Base-by-base conservation (phyloP, 2,888 invertebrate species). In the Microctonus brassicae region DNA sequence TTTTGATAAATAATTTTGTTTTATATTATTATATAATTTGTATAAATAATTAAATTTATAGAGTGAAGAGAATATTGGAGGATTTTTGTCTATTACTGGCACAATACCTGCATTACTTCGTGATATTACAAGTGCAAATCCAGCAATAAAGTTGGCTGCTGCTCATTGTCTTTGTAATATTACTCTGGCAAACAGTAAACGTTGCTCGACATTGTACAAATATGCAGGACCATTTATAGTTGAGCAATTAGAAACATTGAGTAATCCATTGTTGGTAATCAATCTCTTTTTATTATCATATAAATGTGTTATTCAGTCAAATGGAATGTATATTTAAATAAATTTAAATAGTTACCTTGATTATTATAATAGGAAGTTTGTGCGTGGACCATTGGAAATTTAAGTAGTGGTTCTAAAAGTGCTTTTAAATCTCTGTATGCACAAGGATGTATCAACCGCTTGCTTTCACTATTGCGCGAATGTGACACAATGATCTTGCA, bases 111-210 rank as follows among this genome's bases (percentile, higher is more conserved):
- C 90, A 0, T 76, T 92, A 17, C 88, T 90, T 1, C 87, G 90
- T 22, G 91, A 91, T 79, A 77, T 92, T 17, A 68, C 86, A 87
- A 89, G 90, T 61, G 79, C 80, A n/a, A 87, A 90, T 74, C 86
- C 89, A 1, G 86, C 79, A n/a, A 84, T 89, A 57, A 90, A 91
- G 78, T 82, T 89, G 52, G 86, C 86, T 1, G 90, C 91, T 0
- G 89, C 89, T 0, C 89, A 89, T 22, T 91, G 91, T 76, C 88
- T 88, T 63, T 91, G 91, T 76, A 91, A 91, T 81, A 81, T 91
- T 64, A 88, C 91, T 0, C 83, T 91, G 0, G 90, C 89, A 0
- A 89, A 90, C 75, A 29, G 77, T 0, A 88, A 87, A 68, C 87
- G 88, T 0, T 89, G 90, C 65, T 63, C 78, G 0, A 74, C 86